phyloP scores from a whole-genome alignment of 30 jellyfish, hydroid and myxozoan genomes.

The Hydra vulgaris region DNA sequence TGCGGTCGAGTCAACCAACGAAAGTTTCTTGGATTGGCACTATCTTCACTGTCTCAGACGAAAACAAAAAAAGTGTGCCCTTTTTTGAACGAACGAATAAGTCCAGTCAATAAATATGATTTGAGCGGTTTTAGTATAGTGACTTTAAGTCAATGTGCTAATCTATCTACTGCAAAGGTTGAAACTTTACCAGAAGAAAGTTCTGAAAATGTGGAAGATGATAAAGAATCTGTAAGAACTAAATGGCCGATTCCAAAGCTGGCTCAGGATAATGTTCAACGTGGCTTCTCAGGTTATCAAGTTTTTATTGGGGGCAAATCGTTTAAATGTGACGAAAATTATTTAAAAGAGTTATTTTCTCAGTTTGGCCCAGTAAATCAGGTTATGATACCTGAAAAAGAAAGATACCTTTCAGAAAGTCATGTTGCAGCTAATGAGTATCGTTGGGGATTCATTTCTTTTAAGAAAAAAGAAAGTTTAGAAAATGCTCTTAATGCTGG shows the following conservation, averaged over 20 bases:
- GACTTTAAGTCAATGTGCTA: background rate
- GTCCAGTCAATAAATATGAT: slow-evolving; percentile 24
- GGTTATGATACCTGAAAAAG: background rate
- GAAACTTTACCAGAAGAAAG: slow-evolving; percentile 14
- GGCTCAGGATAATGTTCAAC: background rate
- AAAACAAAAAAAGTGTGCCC: background rate
- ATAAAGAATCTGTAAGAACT: slow-evolving; percentile 8
- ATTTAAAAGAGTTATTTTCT: background rate
- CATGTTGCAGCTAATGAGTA: background rate
- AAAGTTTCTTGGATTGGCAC: background rate
- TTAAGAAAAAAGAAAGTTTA: background rate
- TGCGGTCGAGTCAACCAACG: background rate
- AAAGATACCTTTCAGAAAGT: background rate
- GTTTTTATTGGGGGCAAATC: background rate
- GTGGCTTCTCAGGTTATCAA: background rate
- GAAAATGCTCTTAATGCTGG: background rate
- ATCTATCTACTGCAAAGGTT: slow-evolving; percentile 11
- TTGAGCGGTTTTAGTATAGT: slow-evolving; percentile 11
- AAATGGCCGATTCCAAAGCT: slow-evolving; percentile 26
- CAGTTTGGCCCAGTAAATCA: background rate
- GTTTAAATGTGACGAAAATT: background rate
- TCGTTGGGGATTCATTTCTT: background rate
- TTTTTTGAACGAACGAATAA: background rate
- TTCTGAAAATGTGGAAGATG: background rate
- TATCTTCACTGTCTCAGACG: background rate